Percentiles rank a stretch among this genome's conserved stretches.
These are phyloP conservation scores for Leucoraja ocellata DNA, from an alignment of 2,797 vertebrate genomes.

Conservation along the genomic window DNA sequence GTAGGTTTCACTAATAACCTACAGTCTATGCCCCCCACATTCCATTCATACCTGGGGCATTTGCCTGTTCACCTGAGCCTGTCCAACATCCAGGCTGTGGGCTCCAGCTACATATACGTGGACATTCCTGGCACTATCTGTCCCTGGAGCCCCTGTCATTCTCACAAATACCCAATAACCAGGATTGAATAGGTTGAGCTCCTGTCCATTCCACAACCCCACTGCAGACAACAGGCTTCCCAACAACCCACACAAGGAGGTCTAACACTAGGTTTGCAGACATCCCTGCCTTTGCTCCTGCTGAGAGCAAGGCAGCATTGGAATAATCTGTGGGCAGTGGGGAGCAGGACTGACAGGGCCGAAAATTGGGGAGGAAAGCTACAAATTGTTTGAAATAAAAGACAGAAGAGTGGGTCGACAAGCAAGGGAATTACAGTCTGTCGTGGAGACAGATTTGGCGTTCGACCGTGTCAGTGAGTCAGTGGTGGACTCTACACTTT, in stretches of 20 bases:
- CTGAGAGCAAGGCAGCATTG: too few species aligned
- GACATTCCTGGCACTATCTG: too few species aligned
- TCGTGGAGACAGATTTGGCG: not conserved
- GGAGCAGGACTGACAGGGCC: not conserved
- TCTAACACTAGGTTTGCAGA: not conserved
- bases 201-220: not conserved
- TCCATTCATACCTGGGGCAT: too few species aligned
- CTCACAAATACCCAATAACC: too few species aligned
- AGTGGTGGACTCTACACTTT: not conserved
- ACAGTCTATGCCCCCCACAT: too few species aligned
- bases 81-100: too few species aligned
- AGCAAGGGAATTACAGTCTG: not conserved
- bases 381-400: not conserved
- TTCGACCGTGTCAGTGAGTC: not conserved
- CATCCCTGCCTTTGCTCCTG: too few species aligned
- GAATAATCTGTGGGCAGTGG: not conserved
- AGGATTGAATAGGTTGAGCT: too few species aligned
- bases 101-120: too few species aligned
- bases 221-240: not conserved
- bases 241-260: not conserved
- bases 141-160: too few species aligned
- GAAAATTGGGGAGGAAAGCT: not conserved
- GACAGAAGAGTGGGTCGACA: not conserved
- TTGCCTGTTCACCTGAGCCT: too few species aligned
- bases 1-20: not conserved